Conservation (phyloP, 2,888 invertebrate genomes). For the Volucella inanis region DNA sequence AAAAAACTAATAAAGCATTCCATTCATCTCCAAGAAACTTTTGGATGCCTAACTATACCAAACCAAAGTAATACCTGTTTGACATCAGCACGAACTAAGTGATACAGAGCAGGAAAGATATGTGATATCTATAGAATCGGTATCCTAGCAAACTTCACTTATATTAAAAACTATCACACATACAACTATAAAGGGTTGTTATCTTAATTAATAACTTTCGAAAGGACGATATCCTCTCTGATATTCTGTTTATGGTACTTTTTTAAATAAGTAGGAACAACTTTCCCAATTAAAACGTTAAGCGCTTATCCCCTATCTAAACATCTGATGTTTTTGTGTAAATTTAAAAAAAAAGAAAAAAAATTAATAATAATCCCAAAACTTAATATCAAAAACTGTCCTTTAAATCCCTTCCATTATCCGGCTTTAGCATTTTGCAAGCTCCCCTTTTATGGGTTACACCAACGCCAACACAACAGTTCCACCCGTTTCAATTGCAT, state of each 20-base stretch:
- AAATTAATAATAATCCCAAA: slow-evolving; percentile 10
- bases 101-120: too few species aligned
- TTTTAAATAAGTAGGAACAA: slow-evolving; percentile 5
- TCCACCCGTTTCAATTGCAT: slow-evolving; percentile 3
- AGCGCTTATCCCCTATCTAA: neutral
- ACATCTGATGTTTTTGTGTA: slow-evolving; percentile 6
- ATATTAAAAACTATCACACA: too few species aligned
- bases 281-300: slow-evolving; percentile 10
- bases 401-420: slow-evolving; percentile 34
- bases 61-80: too few species aligned
- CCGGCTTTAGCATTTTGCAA: slow-evolving; percentile 31
- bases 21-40: too few species aligned
- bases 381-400: slow-evolving; percentile 29
- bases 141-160: too few species aligned
- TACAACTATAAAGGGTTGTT: too few species aligned
- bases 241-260: neutral
- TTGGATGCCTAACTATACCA: too few species aligned
- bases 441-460: slow-evolving; percentile 5
- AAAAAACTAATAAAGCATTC: too few species aligned
- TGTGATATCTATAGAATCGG: too few species aligned
- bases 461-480: neutral
- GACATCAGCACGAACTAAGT: too few species aligned
- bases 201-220: too few species aligned
- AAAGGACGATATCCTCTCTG: neutral
- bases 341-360: slow-evolving; percentile 1